Evolutionary conservation across 2,113 vertebrate species (phyloP).

Genomic region (Aythya baeri): DNA sequence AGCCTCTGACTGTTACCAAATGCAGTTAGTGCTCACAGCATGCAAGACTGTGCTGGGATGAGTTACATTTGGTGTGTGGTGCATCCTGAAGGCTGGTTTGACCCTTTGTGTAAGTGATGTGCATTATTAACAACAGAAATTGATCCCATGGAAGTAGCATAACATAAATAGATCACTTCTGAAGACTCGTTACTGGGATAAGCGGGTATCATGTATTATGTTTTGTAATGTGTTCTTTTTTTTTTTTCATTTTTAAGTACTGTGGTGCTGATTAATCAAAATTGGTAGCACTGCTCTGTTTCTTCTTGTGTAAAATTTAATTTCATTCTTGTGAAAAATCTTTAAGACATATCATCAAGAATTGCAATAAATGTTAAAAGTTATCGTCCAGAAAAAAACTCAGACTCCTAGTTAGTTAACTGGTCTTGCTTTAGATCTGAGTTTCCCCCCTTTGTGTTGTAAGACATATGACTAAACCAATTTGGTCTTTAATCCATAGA

Average conservation of each 20-base stretch:
- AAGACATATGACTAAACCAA: slow-evolving; percentile 49
- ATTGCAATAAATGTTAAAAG: slow-evolving; percentile 37
- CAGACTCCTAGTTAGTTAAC: slow-evolving; percentile 9
- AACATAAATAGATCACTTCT: not conserved
- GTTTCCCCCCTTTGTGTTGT: slow-evolving; percentile 1
- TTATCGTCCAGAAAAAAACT: not conserved
- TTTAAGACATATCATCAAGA: slow-evolving; percentile 30
- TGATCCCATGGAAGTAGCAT: not conserved
- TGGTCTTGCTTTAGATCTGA: not conserved
- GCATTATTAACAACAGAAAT: not conserved
- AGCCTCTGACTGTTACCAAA: not conserved
- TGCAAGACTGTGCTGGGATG: accelerated
- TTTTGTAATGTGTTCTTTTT: slow-evolving; percentile 18
- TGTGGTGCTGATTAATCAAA: not conserved
- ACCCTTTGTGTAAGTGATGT: not conserved
- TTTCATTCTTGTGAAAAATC: slow-evolving; percentile 45
- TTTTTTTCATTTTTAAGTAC: not conserved
- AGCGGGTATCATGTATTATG: not conserved
- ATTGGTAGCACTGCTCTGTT: not conserved
- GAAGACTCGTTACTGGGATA: slow-evolving; percentile 20
- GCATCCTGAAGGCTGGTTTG: not conserved
- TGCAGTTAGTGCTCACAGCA: not conserved
- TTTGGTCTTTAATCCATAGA: slow-evolving; percentile 35
- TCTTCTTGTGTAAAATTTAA: slow-evolving; percentile 44
- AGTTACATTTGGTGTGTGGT: not conserved